These are phyloP conservation scores for Crepidodera aurea DNA, from an alignment of 2,888 invertebrate genomes.

Conservation along the genomic window DNA sequence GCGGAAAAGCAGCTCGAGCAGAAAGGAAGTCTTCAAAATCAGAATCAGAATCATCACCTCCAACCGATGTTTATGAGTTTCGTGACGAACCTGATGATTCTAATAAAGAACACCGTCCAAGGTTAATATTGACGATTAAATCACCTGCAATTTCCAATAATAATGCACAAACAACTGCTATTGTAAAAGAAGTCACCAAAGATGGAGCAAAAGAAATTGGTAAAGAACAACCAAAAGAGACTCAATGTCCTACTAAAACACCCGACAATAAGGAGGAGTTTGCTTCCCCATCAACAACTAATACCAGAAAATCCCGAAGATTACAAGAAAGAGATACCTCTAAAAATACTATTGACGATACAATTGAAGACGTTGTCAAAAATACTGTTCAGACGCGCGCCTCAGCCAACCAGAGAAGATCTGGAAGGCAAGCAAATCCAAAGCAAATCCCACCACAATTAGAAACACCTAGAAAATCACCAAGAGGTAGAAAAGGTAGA, in stretches of 20 bases:
- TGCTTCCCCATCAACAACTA: conserved; percentile 65
- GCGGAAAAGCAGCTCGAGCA: conserved; percentile 64
- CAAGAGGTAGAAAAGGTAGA: conserved; percentile 71
- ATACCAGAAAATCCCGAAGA: conserved; percentile 82
- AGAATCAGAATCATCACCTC: conserved; percentile 66
- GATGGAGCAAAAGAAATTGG: conserved; percentile 50
- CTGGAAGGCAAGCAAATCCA: conserved; percentile 62
- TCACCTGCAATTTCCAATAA: conserved; percentile 66
- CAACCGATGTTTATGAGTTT: conserved; percentile 87
- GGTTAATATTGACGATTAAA: conserved; percentile 84
- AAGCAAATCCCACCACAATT: conserved; percentile 41
- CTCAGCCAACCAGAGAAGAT: conserved; percentile 64
- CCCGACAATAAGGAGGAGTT: conserved; percentile 69
- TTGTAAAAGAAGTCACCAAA: conserved; percentile 62
- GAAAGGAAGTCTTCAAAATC: conserved; percentile 66
- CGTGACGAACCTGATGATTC: conserved; percentile 86
- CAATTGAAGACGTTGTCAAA: conserved; percentile 89
- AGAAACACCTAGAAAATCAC: conserved; percentile 67
- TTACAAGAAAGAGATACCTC: conserved; percentile 80
- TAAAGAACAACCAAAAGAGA: conserved; percentile 44
- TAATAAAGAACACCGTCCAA: conserved; percentile 71
- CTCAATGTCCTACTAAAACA: conserved; percentile 59
- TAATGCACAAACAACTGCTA: conserved; percentile 56
- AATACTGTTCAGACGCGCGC: conserved; percentile 65
- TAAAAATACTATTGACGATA: conserved; percentile 82